Percentiles rank a stretch among this genome's conserved stretches.
These are phyloP conservation scores for Sebastes glaucus DNA, from an alignment of 2,797 vertebrate species.

Conservation along the genomic window DNA sequence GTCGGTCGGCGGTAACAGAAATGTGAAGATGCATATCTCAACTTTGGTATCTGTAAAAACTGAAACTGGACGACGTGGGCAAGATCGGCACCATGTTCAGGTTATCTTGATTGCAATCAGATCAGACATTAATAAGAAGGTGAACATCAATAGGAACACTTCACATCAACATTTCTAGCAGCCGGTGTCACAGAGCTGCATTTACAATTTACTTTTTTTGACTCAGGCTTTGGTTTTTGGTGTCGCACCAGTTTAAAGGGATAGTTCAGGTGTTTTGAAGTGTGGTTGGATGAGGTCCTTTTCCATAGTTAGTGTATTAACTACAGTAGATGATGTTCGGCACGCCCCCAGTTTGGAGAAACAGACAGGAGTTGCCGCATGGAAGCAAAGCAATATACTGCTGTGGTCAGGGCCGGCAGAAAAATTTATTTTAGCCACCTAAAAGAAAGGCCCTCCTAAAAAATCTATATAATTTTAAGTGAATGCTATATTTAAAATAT, in stretches of 20 bases:
- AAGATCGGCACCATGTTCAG: no score
- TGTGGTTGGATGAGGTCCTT: background rate
- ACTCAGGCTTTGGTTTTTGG: background rate
- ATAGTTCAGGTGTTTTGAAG: background rate
- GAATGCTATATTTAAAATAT: no score
- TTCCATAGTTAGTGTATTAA: background rate
- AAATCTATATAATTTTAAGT: no score
- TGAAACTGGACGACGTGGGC: background rate
- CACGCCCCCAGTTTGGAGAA: no score
- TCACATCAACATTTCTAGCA: background rate
- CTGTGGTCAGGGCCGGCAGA: no score
- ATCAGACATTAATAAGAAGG: background rate
- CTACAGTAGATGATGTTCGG: no score
- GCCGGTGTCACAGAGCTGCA: background rate
- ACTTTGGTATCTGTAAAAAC: background rate
- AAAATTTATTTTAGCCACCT: no score
- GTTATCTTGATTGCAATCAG: background rate
- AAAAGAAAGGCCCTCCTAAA: no score
- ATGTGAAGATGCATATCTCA: slow-evolving; percentile 4
- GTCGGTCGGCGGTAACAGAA: background rate
- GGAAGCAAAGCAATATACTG: no score
- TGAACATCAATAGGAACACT: background rate
- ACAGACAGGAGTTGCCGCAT: no score
- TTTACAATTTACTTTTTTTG: background rate
- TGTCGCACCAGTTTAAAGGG: background rate